Evolutionary conservation across 2,113 vertebrate genomes (phyloP).

Genomic region (Dromaius novaehollandiae): DNA sequence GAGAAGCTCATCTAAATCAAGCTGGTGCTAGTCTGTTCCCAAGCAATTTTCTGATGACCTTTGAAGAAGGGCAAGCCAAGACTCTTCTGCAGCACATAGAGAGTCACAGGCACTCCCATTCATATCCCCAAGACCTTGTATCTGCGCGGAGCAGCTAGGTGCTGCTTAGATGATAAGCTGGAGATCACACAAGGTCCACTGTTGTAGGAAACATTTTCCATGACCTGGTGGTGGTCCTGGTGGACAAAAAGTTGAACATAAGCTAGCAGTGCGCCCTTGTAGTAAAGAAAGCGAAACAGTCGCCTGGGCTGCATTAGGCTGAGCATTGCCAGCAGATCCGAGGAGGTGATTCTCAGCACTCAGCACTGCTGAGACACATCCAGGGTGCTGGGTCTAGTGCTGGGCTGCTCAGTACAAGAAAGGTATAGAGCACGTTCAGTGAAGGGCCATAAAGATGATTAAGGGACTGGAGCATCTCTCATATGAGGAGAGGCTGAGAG

Average conservation of each 20-base stretch:
- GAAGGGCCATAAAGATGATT: background rate
- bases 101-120: background rate
- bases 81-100: background rate
- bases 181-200: background rate
- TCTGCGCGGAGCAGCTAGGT: background rate
- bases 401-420: background rate
- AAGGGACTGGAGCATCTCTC: background rate
- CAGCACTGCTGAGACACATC: background rate
- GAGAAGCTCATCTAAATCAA: background rate
- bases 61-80: background rate
- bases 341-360: background rate
- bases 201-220: background rate
- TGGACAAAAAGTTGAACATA: background rate
- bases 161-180: background rate
- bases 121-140: background rate
- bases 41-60: background rate
- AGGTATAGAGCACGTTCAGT: background rate
- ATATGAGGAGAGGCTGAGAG: background rate
- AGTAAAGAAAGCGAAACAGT: background rate
- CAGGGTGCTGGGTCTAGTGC: background rate
- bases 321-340: accelerated
- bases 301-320: background rate
- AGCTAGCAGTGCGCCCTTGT: background rate
- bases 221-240: background rate
- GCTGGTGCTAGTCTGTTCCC: background rate